Evolutionary conservation across 2,797 vertebrate genomes (phyloP).

Genomic region (Leptatherina wallacei): DNA sequence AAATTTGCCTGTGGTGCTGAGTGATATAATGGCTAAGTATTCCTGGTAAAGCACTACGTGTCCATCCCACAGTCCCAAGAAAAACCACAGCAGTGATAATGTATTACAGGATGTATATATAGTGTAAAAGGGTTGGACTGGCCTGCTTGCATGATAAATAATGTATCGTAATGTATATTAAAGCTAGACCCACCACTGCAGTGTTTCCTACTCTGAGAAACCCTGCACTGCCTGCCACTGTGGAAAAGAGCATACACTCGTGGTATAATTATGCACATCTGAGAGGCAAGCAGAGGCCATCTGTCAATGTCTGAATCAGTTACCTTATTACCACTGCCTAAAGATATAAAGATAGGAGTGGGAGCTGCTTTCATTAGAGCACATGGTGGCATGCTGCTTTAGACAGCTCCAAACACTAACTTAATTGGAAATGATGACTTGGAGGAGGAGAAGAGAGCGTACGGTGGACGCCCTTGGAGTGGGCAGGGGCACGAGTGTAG

Average conservation of each 20-base stretch:
- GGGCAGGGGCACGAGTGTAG: constrained; percentile 65
- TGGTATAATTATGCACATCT: constrained; percentile 84
- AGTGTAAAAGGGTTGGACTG: constrained; percentile 78
- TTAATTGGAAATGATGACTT: constrained; percentile 80
- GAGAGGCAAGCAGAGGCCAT: constrained; percentile 83
- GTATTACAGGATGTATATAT: constrained; percentile 80
- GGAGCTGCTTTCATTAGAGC: constrained; percentile 82
- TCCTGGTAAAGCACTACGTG: constrained; percentile 82
- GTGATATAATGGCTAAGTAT: constrained; percentile 82
- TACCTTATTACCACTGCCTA: constrained; percentile 84
- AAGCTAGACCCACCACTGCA: constrained; percentile 73
- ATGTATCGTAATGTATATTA: constrained; percentile 87
- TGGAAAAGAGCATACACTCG: constrained; percentile 76
- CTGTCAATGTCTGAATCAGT: constrained; percentile 85
- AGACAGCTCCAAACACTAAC: constrained; percentile 76
- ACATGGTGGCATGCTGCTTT: constrained; percentile 74
- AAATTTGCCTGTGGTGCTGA: constrained; percentile 77
- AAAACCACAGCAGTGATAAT: constrained; percentile 79
- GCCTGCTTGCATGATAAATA: constrained; percentile 81
- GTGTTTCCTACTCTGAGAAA: constrained; percentile 70
- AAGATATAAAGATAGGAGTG: constrained; percentile 84
- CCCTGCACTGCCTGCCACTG: constrained; percentile 65
- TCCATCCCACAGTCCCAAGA: constrained; percentile 77
- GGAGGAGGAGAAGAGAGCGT: constrained; percentile 62
- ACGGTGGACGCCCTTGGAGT: constrained; percentile 79